Base-by-base conservation (phyloP, 35 echinoderm and acorn worm species). In the Amphiura filiformis region DNA sequence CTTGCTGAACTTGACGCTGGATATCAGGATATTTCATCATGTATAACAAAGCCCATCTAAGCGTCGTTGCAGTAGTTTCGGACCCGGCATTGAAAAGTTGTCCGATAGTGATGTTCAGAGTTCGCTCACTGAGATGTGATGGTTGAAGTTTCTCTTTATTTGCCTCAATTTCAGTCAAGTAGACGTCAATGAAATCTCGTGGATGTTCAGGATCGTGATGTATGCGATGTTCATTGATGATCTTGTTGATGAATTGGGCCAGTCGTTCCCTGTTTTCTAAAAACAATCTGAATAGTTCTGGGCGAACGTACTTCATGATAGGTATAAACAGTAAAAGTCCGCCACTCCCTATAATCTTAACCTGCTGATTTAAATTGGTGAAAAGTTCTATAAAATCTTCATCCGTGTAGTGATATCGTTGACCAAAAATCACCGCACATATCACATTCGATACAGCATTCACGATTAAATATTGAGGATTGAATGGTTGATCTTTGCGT, bases 391-490 rank as follows among this genome's bases (percentile, higher is more conserved):
- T 35, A 34, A 92, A 92, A 38, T 92, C 47, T 7, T 41, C 75
- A 36, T 92, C 85, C 47, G 78, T 57, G 61, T 92, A 92, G 30
- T 92, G 78, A 39, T 87, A 92, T 17, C 91, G 84, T 52, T 88
- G 87, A 13, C 91, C 91, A 39, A 87, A 92, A 17, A 78, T 82
- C 0, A 92, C 80, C 1, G 85, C 38, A 78, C 91, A 92, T 5
- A 83, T 88, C 15, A 92, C 80, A 61, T 92, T 92, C 5, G 91
- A 82, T n/a, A 87, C 38, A 7, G 91, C 84, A 83, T 92, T 92
- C 32, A 42, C 79, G 30, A 92, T 34, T 38, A 92, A 40, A 35
- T 79, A 78, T 56, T 92, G 36, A 28, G 84, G 91, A 37, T 92
- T 64, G 36, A 82, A 88, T 2, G 85, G 38, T 1, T 76, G n/a